phyloP scores from a whole-genome alignment of 2,797 vertebrate species.

The Channallabes apus region DNA sequence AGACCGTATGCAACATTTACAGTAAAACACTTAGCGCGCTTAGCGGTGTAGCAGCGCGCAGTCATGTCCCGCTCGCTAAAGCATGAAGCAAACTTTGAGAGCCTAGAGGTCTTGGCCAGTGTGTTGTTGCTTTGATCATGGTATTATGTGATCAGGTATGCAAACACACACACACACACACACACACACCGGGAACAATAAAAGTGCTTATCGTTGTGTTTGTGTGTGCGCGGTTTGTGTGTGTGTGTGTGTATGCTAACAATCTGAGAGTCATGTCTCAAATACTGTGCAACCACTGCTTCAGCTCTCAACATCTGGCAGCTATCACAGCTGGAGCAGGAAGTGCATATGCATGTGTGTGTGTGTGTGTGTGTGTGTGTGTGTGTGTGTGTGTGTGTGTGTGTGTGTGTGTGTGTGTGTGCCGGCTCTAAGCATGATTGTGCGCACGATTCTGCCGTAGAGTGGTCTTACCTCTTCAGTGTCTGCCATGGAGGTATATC shows the following conservation, averaged over 20 bases:
- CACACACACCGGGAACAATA: background rate
- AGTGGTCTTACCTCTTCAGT: conserved; percentile 19
- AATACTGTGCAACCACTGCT: conserved; percentile 38
- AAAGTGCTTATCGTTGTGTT: background rate
- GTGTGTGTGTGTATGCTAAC: conserved; percentile 25
- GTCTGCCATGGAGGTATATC: conserved; percentile 40
- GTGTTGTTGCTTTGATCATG: conserved; percentile 29
- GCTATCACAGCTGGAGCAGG: conserved; percentile 53
- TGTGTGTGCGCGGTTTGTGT: too few species aligned
- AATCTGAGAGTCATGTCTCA: conserved; percentile 30
- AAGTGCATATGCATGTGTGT: conserved; percentile 30
- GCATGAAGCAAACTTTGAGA: conserved; percentile 17
- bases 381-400: too few species aligned
- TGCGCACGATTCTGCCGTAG: conserved; percentile 29
- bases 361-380: conserved; percentile 19
- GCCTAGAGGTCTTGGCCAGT: conserved; percentile 1
- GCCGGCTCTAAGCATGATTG: conserved; percentile 28
- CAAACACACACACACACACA: conserved; percentile 19
- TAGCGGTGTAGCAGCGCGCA: conserved; percentile 1
- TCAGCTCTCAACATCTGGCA: conserved; percentile 54
- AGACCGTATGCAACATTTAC: conserved; percentile 13
- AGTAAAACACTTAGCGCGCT: conserved; percentile 2
- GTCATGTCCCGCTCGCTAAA: conserved; percentile 7
- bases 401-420: conserved; percentile 34
- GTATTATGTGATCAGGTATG: conserved; percentile 38